Evolutionary conservation across 2,888 invertebrate species (phyloP).

Genomic region (Stegophylla sp.): DNA sequence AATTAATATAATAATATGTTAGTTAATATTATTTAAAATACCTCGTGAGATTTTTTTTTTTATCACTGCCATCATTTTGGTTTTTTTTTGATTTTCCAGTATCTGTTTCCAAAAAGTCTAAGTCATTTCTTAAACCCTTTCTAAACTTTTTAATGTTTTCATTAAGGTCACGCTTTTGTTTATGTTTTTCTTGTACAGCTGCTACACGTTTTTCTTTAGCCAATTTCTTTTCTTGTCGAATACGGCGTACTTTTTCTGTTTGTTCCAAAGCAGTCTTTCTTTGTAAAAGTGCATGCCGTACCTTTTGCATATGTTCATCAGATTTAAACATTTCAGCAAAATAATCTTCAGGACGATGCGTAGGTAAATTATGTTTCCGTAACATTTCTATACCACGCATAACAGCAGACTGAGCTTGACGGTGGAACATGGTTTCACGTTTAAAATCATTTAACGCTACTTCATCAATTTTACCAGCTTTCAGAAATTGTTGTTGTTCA

Average conservation of each 20-base stretch:
- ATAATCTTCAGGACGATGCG: slow-evolving; percentile 91
- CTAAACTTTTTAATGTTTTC: slow-evolving; percentile 92
- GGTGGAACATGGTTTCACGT: slow-evolving; percentile 84
- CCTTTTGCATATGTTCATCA: slow-evolving; percentile 97
- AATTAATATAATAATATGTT: background rate
- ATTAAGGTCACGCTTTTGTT: slow-evolving; percentile 89
- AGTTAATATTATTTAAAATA: slow-evolving; percentile 29
- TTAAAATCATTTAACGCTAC: slow-evolving; percentile 83
- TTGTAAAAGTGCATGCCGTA: slow-evolving; percentile 80
- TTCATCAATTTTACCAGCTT: slow-evolving; percentile 62
- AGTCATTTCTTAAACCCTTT: slow-evolving; percentile 80
- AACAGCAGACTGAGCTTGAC: slow-evolving; percentile 87
- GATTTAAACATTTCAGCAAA: slow-evolving; percentile 99
- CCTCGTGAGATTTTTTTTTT: slow-evolving; percentile 49
- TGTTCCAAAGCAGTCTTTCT: slow-evolving; percentile 85
- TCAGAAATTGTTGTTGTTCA: slow-evolving; percentile 63
- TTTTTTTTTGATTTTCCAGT: slow-evolving; percentile 62
- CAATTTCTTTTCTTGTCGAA: slow-evolving; percentile 89
- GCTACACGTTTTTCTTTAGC: slow-evolving; percentile 89
- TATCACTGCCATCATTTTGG: slow-evolving; percentile 60
- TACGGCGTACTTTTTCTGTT: slow-evolving; percentile 87
- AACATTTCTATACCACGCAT: slow-evolving; percentile 80
- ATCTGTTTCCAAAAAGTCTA: slow-evolving; percentile 78
- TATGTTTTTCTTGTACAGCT: slow-evolving; percentile 81
- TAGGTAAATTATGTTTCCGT: slow-evolving; percentile 77